Conservation (phyloP, 1,140 invertebrate genomes). For the Thalassaphorura encarpata region DNA sequence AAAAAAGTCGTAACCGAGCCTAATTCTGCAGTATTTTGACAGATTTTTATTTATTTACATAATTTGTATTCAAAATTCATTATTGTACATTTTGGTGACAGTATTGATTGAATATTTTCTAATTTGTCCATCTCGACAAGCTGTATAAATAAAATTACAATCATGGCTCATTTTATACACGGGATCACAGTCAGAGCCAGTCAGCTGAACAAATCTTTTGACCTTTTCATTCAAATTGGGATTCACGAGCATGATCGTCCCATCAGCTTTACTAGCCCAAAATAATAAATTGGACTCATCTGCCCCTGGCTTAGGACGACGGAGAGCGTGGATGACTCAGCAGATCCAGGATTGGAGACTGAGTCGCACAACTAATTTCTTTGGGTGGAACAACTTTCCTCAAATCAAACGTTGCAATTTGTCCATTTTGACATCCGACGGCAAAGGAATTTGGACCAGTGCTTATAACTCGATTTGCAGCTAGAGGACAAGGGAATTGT, state of each 20-base stretch:
- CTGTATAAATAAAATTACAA: constrained; percentile 45
- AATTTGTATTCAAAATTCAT: not conserved
- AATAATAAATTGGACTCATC: constrained; percentile 24
- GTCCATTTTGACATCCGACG: constrained; percentile 45
- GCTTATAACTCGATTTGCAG: constrained; percentile 45
- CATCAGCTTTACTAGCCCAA: constrained; percentile 28
- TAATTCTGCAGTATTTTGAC: not conserved
- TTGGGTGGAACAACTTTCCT: constrained; percentile 16
- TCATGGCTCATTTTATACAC: constrained; percentile 48
- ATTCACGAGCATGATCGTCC: constrained; percentile 19
- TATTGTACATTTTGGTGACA: constrained; percentile 9
- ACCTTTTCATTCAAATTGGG: constrained; percentile 11
- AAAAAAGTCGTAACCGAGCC: not conserved
- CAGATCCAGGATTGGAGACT: constrained; percentile 22
- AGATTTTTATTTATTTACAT: not conserved
- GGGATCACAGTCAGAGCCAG: constrained; percentile 58
- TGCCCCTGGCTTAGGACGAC: constrained; percentile 12
- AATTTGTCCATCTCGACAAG: constrained; percentile 45
- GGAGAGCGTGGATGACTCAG: constrained; percentile 26
- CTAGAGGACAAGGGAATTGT: constrained; percentile 37
- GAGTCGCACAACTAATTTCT: constrained; percentile 13
- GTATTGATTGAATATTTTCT: constrained; percentile 43
- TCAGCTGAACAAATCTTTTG: constrained; percentile 42
- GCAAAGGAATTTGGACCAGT: constrained; percentile 38
- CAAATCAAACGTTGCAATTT: constrained; percentile 36